Conservation (phyloP, 2,888 invertebrate species). For the Tuta absoluta region DNA sequence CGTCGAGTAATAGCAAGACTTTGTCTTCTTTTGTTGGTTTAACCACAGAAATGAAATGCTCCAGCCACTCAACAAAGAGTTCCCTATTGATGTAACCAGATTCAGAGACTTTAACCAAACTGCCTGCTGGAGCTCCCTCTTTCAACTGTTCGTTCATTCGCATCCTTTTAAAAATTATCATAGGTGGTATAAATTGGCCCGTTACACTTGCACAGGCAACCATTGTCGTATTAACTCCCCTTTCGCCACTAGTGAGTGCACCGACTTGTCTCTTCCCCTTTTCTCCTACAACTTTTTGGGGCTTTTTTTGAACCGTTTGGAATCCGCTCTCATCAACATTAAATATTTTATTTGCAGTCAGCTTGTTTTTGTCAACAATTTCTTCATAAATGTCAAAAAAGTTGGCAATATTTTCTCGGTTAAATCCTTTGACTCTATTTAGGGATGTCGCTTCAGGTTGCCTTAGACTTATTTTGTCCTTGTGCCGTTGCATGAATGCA, state of each 20-base stretch:
- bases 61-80: constrained; percentile 21
- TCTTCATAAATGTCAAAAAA: constrained; percentile 24
- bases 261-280: constrained; percentile 31
- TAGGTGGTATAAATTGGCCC: constrained; percentile 23
- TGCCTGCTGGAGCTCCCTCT: constrained; percentile 31
- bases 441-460: constrained; percentile 27
- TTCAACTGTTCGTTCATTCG: constrained; percentile 1
- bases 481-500: constrained; percentile 29
- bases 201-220: constrained; percentile 13
- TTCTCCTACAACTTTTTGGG: constrained; percentile 31
- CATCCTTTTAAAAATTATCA: constrained; percentile 23
- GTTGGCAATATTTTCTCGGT: constrained; percentile 24
- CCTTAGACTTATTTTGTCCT: constrained; percentile 17
- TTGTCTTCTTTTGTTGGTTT: constrained; percentile 30
- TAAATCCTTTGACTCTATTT: constrained; percentile 27
- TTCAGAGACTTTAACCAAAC: constrained; percentile 27
- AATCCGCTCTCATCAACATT: constrained; percentile 32
- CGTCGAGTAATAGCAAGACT: constrained; percentile 34
- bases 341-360: constrained; percentile 20
- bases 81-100: constrained; percentile 19
- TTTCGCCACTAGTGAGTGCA: constrained; percentile 30
- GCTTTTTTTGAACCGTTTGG: constrained; percentile 31
- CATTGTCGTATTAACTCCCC: constrained; percentile 23
- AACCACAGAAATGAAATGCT: constrained; percentile 21
- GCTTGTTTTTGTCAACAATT: constrained; percentile 17